Evolutionary conservation across 2,797 vertebrate genomes (phyloP).

Genomic region (Sternotherus odoratus): DNA sequence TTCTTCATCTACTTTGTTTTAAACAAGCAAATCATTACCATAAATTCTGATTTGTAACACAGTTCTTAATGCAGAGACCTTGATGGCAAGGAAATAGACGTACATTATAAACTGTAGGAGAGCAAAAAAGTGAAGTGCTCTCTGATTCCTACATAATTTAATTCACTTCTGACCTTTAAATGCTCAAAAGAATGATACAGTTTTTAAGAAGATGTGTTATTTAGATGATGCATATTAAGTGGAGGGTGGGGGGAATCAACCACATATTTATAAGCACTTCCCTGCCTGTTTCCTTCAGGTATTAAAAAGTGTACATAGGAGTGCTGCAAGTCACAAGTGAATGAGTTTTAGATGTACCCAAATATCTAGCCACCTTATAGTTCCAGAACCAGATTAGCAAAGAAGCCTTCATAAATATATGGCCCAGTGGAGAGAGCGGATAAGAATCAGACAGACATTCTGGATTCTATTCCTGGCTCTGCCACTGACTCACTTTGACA

Average conservation of each 20-base stretch:
- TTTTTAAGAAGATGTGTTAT: not conserved
- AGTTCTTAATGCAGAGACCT: not conserved
- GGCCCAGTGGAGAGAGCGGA: not conserved
- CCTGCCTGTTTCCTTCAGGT: not conserved
- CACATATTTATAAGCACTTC: not conserved
- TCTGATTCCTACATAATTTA: slow-evolving; percentile 1
- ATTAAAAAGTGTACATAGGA: not conserved
- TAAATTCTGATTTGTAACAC: not conserved
- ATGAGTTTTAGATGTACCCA: not conserved
- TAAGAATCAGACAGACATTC: not conserved
- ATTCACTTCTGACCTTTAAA: not conserved
- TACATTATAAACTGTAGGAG: not conserved
- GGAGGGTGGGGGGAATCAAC: not conserved
- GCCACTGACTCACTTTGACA: not conserved
- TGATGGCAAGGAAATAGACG: not conserved
- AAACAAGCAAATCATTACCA: not conserved
- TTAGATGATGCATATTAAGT: not conserved
- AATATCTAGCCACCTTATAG: not conserved
- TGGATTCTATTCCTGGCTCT: not conserved
- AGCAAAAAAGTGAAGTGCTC: not conserved
- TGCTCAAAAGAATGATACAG: slow-evolving; percentile 4
- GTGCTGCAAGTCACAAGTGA: not conserved
- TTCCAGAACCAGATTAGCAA: not conserved
- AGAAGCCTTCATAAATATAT: not conserved
- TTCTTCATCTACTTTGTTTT: not conserved